Base-by-base conservation (phyloP, 1,140 invertebrate genomes). In the Delia radicum region DNA sequence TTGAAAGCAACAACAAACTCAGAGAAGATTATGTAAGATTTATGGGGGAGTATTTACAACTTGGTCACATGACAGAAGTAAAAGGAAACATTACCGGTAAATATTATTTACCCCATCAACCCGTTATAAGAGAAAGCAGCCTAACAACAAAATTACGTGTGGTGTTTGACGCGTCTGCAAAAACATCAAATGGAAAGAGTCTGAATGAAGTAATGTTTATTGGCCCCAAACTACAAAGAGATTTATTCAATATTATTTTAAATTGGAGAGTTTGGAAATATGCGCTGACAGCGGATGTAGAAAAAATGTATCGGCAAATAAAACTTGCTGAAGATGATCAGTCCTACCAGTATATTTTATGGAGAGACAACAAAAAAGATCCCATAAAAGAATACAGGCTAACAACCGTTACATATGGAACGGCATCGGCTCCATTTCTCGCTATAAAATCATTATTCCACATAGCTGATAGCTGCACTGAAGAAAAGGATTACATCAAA, bases 261-360 rank as follows among this genome's bases (percentile, higher is more conserved):
- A 79, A 80, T 24, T 87, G 82, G 76, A 29, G 84, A 46, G 27
- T 10, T 6, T 80, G 84, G 76, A 46, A 63, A 24, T 80, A 81
- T 74, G 82, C 81, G 0, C 28, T 84, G 2, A 75, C 67, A 15
- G 79, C 78, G 0, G 85, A 87, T 65, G 77, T 82, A 24, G 73
- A 80, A 55, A 81, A 85, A 74, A 85, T 86, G 82, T 87, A 80
- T 74, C 75, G 83, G 1, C 80, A 81, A 61, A 78, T 86, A 3
- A 61, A 18, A 48, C 61, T 85, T 8, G 27, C 75, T 67, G 3
- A 65, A 42, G 37, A 78, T 42, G 73, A 84, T 74, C 61, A 75
- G 29, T 63, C 75, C 13, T 83, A 80, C 73, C 87, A 88, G 80
- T 63, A 79, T 21, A 85, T 88, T 27, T 28, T 88, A 1, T 87